Base-by-base conservation (phyloP, 2,888 invertebrate genomes). In the Carcina quercana region DNA sequence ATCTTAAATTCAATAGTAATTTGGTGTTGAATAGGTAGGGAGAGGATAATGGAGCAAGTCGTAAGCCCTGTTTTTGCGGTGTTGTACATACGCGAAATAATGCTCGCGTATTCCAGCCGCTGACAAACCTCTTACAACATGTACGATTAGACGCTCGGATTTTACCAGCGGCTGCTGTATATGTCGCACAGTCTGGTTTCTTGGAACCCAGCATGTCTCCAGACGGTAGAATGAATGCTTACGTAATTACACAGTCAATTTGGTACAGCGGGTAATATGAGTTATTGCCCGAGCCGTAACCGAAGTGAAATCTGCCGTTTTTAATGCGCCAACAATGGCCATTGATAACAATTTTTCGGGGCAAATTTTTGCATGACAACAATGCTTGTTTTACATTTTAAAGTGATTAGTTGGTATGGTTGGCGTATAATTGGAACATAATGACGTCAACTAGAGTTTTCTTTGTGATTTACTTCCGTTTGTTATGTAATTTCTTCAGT, bases 1-100 rank as follows among this genome's bases (percentile, higher is more conserved):
- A 70, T 78, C 74, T 78, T 73, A 78, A 74, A 80, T 80, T 78
- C 78, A 80, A 80, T 76, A 73, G 80, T 74, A 73, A 80, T 80
- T 79, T 79, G 63, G 68, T 53, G 51, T 47, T 66, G 69, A 73
- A 68, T 64, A 62, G 64, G 56, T 62, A 65, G 76, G 76, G 72
- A 61, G 73, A 63, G 68, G 62, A 70, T 71, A 73, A 75, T 68
- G 60, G 67, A 56, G 44, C 58, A 34, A 54, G 55, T 53, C 58
- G 50, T 63, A 69, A 71, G 70, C 78, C 76, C 75, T 72, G 70
- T 75, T 78, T 73, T 72, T 78, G 80, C 72, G 79, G 80, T 80
- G 73, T 72, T 75, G 74, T 78, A n/a, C n/a, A 79, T 73, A 70
- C 66, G 79, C 79, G 66, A 80, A 76, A 59, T 78, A 20, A 12